phyloP scores from a whole-genome alignment of 2,113 vertebrate genomes.

The Phalacrocorax aristotelis region DNA sequence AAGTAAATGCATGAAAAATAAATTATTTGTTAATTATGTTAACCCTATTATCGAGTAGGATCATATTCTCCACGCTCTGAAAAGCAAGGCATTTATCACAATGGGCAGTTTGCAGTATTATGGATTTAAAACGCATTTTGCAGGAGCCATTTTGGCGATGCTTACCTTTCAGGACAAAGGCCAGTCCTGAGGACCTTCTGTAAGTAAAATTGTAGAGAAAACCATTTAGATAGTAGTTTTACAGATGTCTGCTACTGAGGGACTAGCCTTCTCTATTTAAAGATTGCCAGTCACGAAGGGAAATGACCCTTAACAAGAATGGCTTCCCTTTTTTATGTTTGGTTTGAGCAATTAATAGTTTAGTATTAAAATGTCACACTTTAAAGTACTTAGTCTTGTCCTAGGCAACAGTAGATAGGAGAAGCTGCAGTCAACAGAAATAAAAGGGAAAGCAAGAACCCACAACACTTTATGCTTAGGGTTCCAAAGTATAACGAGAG shows the following conservation, averaged over 20 bases:
- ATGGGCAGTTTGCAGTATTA: neutral
- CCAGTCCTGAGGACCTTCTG: neutral
- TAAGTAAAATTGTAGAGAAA: neutral
- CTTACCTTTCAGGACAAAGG: neutral
- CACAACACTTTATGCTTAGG: neutral
- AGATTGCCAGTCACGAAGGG: neutral
- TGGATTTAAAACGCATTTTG: neutral
- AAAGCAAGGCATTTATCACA: neutral
- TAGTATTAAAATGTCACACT: neutral
- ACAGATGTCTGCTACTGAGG: neutral
- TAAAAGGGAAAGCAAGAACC: neutral
- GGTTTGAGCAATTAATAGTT: neutral
- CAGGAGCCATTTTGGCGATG: neutral
- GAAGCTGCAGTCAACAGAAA: neutral
- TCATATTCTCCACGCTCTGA: neutral
- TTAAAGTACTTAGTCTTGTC: neutral
- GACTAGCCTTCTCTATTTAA: neutral
- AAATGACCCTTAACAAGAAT: neutral
- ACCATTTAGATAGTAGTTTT: neutral
- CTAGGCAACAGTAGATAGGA: neutral
- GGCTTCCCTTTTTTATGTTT: neutral
- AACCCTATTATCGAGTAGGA: neutral
- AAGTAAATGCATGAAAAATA: neutral
- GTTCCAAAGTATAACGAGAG: neutral
- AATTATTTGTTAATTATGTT: neutral